Percentiles rank a stretch among this genome's conserved stretches.
Conservation (phyloP, 2,888 invertebrate species). For the Tenthredo distinguenda region DNA sequence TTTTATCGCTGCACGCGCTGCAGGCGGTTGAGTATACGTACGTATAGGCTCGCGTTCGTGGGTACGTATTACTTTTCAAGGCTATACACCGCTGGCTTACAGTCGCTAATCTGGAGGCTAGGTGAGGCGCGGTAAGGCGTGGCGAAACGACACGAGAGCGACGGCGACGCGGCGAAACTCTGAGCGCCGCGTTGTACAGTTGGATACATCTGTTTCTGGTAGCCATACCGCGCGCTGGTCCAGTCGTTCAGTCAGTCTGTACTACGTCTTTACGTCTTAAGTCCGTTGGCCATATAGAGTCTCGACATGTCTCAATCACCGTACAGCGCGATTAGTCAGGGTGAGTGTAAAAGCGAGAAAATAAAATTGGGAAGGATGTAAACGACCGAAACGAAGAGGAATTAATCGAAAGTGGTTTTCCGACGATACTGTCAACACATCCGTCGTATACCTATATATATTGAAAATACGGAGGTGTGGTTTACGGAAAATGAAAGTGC, state of each 20-base stretch:
- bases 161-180: background rate
- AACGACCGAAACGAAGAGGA: background rate
- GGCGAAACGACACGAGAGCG: background rate
- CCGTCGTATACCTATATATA: background rate
- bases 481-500: background rate
- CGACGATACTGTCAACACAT: background rate
- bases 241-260: background rate
- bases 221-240: background rate
- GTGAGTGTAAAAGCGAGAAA: background rate
- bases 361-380: background rate
- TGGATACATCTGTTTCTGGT: background rate
- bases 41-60: too few species aligned
- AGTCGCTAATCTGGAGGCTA: background rate
- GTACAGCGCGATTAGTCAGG: background rate
- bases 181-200: background rate
- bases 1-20: too few species aligned
- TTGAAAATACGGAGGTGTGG: background rate
- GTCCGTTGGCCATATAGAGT: background rate
- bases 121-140: background rate
- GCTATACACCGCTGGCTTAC: background rate
- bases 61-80: background rate
- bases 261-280: background rate
- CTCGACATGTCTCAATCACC: background rate
- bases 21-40: too few species aligned
- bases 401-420: background rate